Percentiles rank a stretch among this genome's conserved stretches.
Evolutionary conservation across 2,888 invertebrate species (phyloP).

Genomic region (Drosophila maculinotata): DNA sequence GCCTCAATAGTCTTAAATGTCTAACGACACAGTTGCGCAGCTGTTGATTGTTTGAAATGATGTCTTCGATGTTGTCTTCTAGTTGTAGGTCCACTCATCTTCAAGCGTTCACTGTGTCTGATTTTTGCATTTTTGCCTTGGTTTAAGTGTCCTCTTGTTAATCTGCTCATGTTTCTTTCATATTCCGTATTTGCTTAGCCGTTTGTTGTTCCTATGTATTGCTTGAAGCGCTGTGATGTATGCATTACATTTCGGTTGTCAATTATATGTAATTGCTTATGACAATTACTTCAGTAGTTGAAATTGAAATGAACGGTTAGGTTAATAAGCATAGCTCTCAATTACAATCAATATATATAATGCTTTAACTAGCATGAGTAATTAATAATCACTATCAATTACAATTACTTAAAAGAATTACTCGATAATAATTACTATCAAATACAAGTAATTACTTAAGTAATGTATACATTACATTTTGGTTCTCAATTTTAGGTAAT

Average conservation of each 20-base stretch:
- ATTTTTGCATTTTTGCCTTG: too few species aligned
- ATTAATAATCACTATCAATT: background rate
- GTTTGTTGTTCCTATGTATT: background rate
- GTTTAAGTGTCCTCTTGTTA: background rate
- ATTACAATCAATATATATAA: too few species aligned
- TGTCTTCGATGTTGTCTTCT: background rate
- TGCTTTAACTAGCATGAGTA: too few species aligned
- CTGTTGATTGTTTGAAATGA: conserved; percentile 1
- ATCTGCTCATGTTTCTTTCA: background rate
- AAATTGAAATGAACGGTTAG: too few species aligned
- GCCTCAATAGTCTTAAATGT: background rate
- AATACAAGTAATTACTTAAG: background rate
- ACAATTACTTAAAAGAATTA: background rate
- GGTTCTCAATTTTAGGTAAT: too few species aligned
- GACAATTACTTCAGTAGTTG: conserved; percentile 10
- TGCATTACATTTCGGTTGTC: background rate
- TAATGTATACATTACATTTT: too few species aligned
- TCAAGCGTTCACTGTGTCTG: background rate
- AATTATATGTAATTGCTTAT: background rate
- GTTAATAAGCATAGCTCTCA: too few species aligned
- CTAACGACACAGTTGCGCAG: conserved; percentile 22
- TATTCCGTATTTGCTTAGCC: background rate
- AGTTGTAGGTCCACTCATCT: background rate
- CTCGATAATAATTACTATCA: background rate
- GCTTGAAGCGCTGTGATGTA: background rate